These are phyloP conservation scores for Ctenochaetus hawaiiensis DNA, from an alignment of 2,797 vertebrate genomes.

Conservation along the genomic window DNA sequence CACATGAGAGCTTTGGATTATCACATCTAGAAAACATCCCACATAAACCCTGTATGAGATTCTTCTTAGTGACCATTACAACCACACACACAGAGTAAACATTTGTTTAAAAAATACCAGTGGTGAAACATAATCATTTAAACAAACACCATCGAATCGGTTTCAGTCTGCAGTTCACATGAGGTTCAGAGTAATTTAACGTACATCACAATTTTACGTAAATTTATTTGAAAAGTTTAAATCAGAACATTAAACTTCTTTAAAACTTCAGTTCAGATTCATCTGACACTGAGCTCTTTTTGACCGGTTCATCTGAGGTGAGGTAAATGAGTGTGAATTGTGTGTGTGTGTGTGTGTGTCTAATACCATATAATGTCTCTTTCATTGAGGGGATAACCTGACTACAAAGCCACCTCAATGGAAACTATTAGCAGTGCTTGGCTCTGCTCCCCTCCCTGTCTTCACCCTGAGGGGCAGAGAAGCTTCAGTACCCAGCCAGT, in stretches of 20 bases:
- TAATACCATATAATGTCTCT: slow-evolving; percentile 81
- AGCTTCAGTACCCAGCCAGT: slow-evolving; percentile 48
- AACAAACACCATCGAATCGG: neutral
- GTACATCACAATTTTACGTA: neutral
- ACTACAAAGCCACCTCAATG: slow-evolving; percentile 82
- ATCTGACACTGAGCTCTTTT: neutral
- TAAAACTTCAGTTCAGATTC: neutral
- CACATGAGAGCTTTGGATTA: neutral
- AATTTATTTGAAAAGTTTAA: neutral
- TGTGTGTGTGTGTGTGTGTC: slow-evolving; percentile 31
- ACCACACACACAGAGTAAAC: neutral
- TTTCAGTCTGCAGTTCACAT: neutral
- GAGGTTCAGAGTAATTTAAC: neutral
- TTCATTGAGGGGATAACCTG: slow-evolving; percentile 83
- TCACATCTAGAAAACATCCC: neutral
- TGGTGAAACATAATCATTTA: neutral
- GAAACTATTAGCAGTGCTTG: slow-evolving; percentile 78
- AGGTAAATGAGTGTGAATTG: slow-evolving; percentile 8
- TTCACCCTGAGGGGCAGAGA: slow-evolving; percentile 64
- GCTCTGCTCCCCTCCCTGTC: slow-evolving; percentile 56
- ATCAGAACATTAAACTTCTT: neutral
- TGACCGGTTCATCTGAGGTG: slow-evolving; percentile 23
- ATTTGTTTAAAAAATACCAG: neutral
- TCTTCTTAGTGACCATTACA: too few relatives aligned
- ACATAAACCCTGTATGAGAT: neutral